Percentiles rank a stretch among this genome's conserved stretches.
phyloP scores from a whole-genome alignment of 2,113 vertebrate species.

The Cochlearius cochlearius region DNA sequence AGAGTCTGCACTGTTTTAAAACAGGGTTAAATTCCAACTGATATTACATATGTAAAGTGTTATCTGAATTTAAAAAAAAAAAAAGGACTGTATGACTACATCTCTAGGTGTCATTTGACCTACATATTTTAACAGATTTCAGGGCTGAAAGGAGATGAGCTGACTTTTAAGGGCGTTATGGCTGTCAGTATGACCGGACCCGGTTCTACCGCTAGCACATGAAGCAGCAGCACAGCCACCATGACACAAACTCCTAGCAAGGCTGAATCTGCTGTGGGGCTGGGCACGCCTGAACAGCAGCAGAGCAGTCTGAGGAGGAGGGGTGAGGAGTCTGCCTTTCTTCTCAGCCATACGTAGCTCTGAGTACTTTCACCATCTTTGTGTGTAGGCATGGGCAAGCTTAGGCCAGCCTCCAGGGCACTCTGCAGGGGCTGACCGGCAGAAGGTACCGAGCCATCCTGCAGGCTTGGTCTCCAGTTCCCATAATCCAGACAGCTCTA shows the following conservation, averaged over 20 bases:
- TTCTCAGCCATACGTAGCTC: neutral
- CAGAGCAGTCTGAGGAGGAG: neutral
- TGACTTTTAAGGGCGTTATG: neutral
- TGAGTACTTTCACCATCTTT: neutral
- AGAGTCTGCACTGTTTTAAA: neutral
- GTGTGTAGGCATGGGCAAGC: no score
- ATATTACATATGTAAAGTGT: rapidly evolving
- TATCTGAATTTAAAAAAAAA: neutral
- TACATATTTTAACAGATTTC: neutral
- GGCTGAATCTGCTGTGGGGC: neutral
- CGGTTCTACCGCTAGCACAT: neutral
- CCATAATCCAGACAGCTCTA: neutral
- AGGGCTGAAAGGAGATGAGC: neutral
- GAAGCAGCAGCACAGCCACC: rapidly evolving
- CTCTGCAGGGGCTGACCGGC: neutral
- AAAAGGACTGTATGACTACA: neutral
- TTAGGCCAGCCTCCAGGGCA: neutral
- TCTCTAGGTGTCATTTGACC: neutral
- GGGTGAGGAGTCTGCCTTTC: neutral
- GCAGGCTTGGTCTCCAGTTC: neutral
- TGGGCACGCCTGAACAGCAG: neutral
- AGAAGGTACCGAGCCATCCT: rapidly evolving
- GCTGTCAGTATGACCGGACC: neutral
- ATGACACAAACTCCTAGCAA: neutral
- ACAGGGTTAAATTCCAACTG: neutral